These are phyloP conservation scores for Theropithecus gelada DNA, from an alignment of 2,113 vertebrate species.

Conservation along the genomic window DNA sequence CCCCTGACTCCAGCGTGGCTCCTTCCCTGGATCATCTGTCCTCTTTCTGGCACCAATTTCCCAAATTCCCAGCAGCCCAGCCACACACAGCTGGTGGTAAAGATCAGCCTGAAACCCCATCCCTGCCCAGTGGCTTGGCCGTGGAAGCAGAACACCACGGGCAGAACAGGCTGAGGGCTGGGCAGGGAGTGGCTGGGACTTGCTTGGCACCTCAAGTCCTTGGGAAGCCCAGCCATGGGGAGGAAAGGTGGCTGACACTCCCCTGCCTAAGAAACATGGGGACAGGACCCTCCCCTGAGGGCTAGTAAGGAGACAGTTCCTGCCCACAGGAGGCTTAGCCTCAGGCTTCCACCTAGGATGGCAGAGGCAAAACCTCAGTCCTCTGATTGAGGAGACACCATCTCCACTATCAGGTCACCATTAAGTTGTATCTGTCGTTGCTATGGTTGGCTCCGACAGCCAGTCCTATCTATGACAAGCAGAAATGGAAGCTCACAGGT, in stretches of 20 bases:
- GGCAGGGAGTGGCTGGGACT: neutral
- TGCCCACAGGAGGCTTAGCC: too few species aligned
- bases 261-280: neutral
- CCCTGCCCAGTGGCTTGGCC: neutral
- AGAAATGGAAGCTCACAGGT: neutral
- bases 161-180: neutral
- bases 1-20: neutral
- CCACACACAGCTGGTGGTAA: conserved; percentile 19
- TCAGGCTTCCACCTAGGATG: neutral
- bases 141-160: neutral
- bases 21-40: conserved; percentile 48
- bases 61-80: conserved; percentile 54
- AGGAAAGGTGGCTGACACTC: neutral
- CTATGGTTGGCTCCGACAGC: neutral
- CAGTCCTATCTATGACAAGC: neutral
- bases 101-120: conserved; percentile 71
- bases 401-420: neutral
- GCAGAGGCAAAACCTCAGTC: neutral
- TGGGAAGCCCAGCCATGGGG: neutral
- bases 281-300: neutral
- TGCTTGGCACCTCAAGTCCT: neutral
- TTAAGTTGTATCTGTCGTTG: neutral
- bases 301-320: neutral
- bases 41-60: conserved; percentile 29
- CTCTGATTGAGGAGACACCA: fast-evolving